A percentile compares a stretch with the other conserved stretches of the same genome.
These are phyloP conservation scores for Mactromeris polynyma DNA, from an alignment of 2,888 invertebrate species.

Conservation along the genomic window DNA sequence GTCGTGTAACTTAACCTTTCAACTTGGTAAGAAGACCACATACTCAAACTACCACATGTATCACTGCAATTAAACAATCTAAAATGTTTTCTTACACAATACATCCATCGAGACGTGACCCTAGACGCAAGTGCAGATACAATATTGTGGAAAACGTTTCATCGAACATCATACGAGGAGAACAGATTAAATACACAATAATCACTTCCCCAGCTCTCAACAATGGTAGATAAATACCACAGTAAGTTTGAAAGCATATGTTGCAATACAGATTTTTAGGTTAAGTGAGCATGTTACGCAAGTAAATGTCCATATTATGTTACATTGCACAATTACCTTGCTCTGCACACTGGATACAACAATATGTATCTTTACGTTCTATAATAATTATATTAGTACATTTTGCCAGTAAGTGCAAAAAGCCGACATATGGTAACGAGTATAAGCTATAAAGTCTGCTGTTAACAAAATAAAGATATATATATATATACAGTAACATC, in stretches of 20 bases:
- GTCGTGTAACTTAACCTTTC: no score
- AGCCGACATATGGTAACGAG: no score
- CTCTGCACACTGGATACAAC: background rate
- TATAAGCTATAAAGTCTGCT: no score
- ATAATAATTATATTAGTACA: background rate
- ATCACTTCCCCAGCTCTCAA: background rate
- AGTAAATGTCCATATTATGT: background rate
- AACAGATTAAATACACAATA: background rate
- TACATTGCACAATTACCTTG: background rate
- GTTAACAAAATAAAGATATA: no score
- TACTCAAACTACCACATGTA: background rate
- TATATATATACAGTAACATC: no score
- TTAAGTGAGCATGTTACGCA: background rate
- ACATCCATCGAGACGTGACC: background rate
- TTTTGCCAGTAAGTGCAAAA: background rate
- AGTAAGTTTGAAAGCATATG: background rate
- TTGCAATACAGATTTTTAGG: background rate
- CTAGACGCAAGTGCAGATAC: background rate
- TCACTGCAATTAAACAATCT: background rate
- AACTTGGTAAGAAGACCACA: no score
- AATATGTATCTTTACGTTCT: background rate
- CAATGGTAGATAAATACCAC: background rate
- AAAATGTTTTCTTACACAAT: background rate
- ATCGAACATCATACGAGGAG: background rate
- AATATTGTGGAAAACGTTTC: background rate